Conservation (phyloP, 2,888 invertebrate genomes). For the Aleiodes leptofemur region DNA sequence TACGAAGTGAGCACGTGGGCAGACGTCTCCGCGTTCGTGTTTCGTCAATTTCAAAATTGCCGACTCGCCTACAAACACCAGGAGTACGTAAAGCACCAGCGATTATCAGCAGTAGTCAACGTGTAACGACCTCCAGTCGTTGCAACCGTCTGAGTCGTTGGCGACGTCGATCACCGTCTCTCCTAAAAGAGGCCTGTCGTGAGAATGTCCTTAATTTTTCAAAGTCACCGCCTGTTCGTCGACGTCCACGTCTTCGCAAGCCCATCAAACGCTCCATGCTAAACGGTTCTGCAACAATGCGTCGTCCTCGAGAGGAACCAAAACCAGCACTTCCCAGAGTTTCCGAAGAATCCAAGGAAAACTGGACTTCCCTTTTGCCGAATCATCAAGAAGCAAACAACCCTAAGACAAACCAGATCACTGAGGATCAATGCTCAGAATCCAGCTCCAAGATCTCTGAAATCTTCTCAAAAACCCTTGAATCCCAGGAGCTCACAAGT, state of each 20-base stretch:
- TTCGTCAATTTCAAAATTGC: slow-evolving; percentile 58
- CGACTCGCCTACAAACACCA: slow-evolving; percentile 65
- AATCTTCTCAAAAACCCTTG: slow-evolving; percentile 42
- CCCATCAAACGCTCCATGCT: slow-evolving; percentile 73
- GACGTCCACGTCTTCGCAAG: slow-evolving; percentile 70
- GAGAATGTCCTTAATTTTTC: slow-evolving; percentile 73
- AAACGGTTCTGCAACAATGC: slow-evolving; percentile 69
- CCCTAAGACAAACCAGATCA: background rate
- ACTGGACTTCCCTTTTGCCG: background rate
- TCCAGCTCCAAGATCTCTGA: slow-evolving; percentile 27
- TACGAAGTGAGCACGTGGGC: slow-evolving; percentile 72
- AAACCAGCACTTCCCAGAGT: slow-evolving; percentile 61
- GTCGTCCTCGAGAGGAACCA: slow-evolving; percentile 66
- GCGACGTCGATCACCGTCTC: slow-evolving; percentile 68
- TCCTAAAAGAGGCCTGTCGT: slow-evolving; percentile 72
- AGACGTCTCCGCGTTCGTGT: slow-evolving; percentile 72
- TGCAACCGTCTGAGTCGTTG: slow-evolving; percentile 70
- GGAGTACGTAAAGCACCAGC: slow-evolving; percentile 68
- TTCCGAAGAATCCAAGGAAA: slow-evolving; percentile 60
- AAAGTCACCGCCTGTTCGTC: slow-evolving; percentile 69
- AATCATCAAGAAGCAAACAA: background rate
- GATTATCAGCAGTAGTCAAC: slow-evolving; percentile 67
- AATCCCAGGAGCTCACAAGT: slow-evolving; percentile 76
- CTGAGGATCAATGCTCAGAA: slow-evolving; percentile 56
- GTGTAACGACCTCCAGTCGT: slow-evolving; percentile 68